Evolutionary conservation across 2,113 vertebrate species (phyloP), one percentile per base, ranked within the genome.

Genomic region (Orthonyx spaldingii): DNA sequence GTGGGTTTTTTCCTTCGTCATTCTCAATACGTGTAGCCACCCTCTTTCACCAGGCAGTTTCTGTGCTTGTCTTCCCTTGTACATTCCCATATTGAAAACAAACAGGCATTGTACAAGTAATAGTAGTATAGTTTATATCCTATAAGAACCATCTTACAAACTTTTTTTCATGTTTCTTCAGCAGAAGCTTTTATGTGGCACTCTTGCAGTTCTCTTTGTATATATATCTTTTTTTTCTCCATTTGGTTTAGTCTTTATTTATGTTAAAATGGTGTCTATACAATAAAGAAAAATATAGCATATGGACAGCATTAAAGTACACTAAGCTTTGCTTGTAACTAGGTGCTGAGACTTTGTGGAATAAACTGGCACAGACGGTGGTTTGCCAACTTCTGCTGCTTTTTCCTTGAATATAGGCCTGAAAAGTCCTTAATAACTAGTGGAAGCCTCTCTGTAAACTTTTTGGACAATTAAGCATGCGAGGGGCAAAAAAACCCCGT

Each of bases 331-430:
- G 52, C 44, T 55, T 88, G 39, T 35, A 77, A 42, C 46, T 74
- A 35, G 18, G 26, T 91, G 46, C 30, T 84, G 60, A 50, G 63
- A 50, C 74, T 94, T 92, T 86, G 44, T 90, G n/a, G 28, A 76
- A 68, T 12, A 74, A 83, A 78, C 16, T 47, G 49, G 26, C 44
- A 53, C 35, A 87, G 35, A 32, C 83, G 44, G 49, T 89, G 23
- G 14, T 61, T 94, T 97, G 35, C 39, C 85, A 76, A 20, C 20
- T 69, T 92, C 39, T 80, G 39, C 10, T 85, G 79, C 39, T 89
- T 85, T 89, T 81, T 44, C 16, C 37, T 64, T 84, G 49, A 82
- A 81, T 60, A 84, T 81, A 81, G 72, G 39, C 46, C 63, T 57
- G 41, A 81, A 57, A 85, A 65, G 33, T 61, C 79, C 39, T 92